Evolutionary conservation across 2,797 vertebrate species (phyloP), one percentile per base, ranked within the genome.

Genomic region (Cossypha dichroa): DNA sequence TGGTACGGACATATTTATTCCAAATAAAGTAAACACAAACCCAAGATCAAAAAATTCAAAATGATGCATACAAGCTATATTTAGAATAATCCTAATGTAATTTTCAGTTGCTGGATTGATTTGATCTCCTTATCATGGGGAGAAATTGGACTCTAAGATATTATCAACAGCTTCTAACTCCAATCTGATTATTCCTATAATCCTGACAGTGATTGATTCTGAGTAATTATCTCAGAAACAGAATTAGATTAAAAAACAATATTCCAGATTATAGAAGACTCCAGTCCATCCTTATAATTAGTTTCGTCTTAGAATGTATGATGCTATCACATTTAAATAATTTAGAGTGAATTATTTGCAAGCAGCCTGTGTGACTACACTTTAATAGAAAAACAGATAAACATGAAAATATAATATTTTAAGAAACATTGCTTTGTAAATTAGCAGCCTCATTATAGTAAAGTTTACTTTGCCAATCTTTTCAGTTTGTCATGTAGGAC

Each of bases 241-340:
- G 90, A 98, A 98, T 98, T 98, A 98, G 94, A 98, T 98, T 98
- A 98, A 96, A 98, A 98, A 96, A 97, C 97, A 98, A 98, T 98
- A 96, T 98, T 97, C 91, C 58, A 97, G 95, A 97, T 97, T 98
- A 98, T 78, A 88, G 77, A 85, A 88, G 81, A 95, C 88, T 96
- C 94, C 94, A 92, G 73, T 96, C 79, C 80, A 88, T 94, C 93
- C 96, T 95, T 95, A 55, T 95, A 98, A 97, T 98, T 96, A 97
- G 84, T 96, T 88, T 43, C 55, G 4, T 97, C 78, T 94, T 89
- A 95, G 70, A 97, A 97, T 96, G 82, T 91, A 93, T 78, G 86
- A 94, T 97, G 88, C n/a, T 96, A 97, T 96, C 95, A 81, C 56
- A 79, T 97, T 97, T 97, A 90, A 97, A 92, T 96, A 97, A 97